Conservation (phyloP, 2,113 vertebrate genomes). For the Vombatus ursinus region DNA sequence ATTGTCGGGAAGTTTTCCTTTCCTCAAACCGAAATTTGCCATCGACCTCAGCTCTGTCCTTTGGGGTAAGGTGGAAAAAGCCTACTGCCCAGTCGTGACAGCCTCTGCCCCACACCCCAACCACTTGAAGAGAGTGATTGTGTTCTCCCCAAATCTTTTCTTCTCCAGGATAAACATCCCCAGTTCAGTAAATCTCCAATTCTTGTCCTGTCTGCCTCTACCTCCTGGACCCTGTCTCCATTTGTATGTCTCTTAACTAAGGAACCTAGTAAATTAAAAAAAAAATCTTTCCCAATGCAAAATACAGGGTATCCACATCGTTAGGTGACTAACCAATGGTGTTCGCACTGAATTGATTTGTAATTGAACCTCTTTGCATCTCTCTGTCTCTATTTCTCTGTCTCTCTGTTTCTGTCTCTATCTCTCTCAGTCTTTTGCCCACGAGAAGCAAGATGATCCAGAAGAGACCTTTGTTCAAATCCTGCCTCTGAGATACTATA, state of each 20-base stretch:
- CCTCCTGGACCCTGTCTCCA: neutral
- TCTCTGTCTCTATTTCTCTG: neutral
- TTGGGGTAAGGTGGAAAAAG: neutral
- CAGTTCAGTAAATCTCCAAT: neutral
- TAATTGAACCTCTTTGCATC: neutral
- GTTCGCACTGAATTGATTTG: too few relatives aligned
- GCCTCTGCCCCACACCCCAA: too few relatives aligned
- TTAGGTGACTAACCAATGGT: too few relatives aligned
- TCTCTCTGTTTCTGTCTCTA: neutral
- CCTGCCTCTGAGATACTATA: neutral
- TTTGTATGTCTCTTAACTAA: neutral
- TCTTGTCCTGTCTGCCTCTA: neutral
- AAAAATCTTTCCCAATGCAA: too few relatives aligned
- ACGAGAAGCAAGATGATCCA: too few relatives aligned
- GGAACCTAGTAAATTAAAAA: neutral
- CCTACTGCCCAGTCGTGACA: too few relatives aligned
- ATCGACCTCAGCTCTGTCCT: neutral
- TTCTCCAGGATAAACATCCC: neutral
- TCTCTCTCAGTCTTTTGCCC: too few relatives aligned
- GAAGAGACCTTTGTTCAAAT: too few relatives aligned
- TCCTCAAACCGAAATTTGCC: neutral
- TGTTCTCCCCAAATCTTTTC: neutral
- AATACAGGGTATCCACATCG: too few relatives aligned
- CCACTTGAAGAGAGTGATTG: too few relatives aligned
- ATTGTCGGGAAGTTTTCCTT: neutral